A percentile compares a stretch with the other conserved stretches of the same genome.
Evolutionary conservation across 2,113 vertebrate species (phyloP).

Genomic region (Proteles cristata): DNA sequence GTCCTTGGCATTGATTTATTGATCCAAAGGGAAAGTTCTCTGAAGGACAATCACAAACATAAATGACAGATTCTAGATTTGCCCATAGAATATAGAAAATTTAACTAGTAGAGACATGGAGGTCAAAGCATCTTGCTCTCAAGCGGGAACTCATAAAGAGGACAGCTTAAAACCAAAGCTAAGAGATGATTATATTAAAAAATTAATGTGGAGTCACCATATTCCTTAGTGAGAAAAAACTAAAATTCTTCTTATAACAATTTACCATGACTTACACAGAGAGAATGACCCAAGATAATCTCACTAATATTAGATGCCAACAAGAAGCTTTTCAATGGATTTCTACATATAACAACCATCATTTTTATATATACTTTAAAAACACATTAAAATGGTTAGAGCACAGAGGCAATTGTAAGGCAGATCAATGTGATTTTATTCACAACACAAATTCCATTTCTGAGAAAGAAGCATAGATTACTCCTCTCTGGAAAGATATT

Average conservation of each 20-base stretch:
- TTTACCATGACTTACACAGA: constrained; percentile 75
- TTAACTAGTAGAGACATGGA: constrained; percentile 75
- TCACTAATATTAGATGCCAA: constrained; percentile 80
- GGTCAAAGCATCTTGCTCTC: constrained; percentile 71
- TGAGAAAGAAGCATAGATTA: constrained; percentile 87
- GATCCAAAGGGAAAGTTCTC: constrained; percentile 79
- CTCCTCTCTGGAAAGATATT: constrained; percentile 88
- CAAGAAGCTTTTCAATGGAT: constrained; percentile 83
- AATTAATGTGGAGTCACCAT: constrained; percentile 69
- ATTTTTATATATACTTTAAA: constrained; percentile 81
- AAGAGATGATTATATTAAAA: constrained; percentile 71
- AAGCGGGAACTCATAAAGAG: constrained; percentile 80
- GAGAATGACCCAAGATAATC: constrained; percentile 77
- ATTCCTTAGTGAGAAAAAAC: constrained; percentile 80
- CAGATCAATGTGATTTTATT: constrained; percentile 87
- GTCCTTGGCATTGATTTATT: constrained; percentile 80
- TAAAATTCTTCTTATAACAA: constrained; percentile 77
- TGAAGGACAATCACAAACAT: constrained; percentile 83
- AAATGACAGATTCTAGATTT: constrained; percentile 73
- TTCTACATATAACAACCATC: constrained; percentile 78
- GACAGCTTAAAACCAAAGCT: constrained; percentile 78
- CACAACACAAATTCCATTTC: constrained; percentile 86
- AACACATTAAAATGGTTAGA: constrained; percentile 85
- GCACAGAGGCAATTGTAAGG: constrained; percentile 86
- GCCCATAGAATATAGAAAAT: constrained; percentile 78